These are phyloP conservation scores for Plodia interpunctella DNA, from an alignment of 1,140 invertebrate genomes.

Conservation along the genomic window DNA sequence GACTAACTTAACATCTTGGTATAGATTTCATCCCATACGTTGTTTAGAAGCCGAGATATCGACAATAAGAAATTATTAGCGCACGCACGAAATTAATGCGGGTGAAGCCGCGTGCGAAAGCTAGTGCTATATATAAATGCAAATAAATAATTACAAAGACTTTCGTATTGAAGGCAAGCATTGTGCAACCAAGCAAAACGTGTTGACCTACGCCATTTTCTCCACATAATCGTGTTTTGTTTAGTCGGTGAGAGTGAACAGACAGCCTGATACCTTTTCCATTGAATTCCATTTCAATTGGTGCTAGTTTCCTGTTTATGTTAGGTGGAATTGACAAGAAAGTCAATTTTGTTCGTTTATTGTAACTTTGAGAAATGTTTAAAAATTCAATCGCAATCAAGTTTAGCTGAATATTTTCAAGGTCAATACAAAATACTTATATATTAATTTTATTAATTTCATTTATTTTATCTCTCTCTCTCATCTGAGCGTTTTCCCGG, in stretches of 20 bases:
- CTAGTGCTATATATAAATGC: no score
- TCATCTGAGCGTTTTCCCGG: no score
- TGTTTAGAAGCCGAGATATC: no score
- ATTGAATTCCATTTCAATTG: not conserved
- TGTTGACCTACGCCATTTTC: conserved; percentile 5
- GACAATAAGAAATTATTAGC: no score
- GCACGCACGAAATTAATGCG: no score
- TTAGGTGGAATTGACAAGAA: not conserved
- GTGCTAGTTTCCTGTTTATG: not conserved
- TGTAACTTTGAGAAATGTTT: not conserved
- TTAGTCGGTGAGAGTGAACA: not conserved
- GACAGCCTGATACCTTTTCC: not conserved
- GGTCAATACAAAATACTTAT: not conserved
- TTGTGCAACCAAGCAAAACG: not conserved
- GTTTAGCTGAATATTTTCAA: no score
- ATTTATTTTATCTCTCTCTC: no score
- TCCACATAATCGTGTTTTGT: not conserved
- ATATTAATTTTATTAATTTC: no score
- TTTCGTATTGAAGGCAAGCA: not conserved
- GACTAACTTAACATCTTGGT: no score
- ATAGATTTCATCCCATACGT: no score
- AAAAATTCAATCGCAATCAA: no score
- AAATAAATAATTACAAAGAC: not conserved
- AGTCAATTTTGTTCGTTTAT: not conserved
- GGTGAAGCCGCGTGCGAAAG: no score